Evolutionary conservation across 1,140 invertebrate species (phyloP), one percentile per base, ranked within the genome.

Genomic region (Pogonomyrmex barbatus): DNA sequence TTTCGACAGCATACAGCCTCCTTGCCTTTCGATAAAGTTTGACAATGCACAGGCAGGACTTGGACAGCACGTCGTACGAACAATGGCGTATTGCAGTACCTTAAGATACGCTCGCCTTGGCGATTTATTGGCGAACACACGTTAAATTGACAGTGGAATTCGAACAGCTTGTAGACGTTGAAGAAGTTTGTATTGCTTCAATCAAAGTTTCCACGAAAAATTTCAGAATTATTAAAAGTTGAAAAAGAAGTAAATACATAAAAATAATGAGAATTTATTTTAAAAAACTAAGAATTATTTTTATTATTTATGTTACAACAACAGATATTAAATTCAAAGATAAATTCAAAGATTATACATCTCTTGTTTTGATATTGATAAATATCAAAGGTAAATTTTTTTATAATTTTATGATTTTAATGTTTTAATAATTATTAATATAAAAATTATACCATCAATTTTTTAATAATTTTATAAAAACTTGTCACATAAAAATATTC

Each of bases 91-190:
- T 62, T 9, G 17, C 42, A 73, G 36, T 56, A 12, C 36, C 42
- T 45, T 83, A 33, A 39, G 54, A 50, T 70, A 56, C 36, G 68
- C 45, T 83, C 42, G 79, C 5, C 67, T 71, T 71, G 65, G 45
- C 42, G 42, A 30, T 73, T 75, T 75, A 83, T 73, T 75, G 78
- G 67, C 67, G 30, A 62, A 70, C 12, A 39, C 63, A 50, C 63
- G 47, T 47, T 67, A 81, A 73, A 83, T 75, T 83, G 54, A 75
- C 67, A 83, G 33, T 56, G 54, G 42, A 83, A 83, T 75, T 73
- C 39, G 54, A 62, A 39, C 67, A 70, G 30, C 42, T 73, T 62
- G 54, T 12, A 30, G 62, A 73, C 42, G 54, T 75, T 60, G 54
- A 83, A 4, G 10, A 73, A 83, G 17, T 50, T 52, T 36, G 36